phyloP scores from a whole-genome alignment of 2,797 vertebrate genomes.

The Hypotaenidia philippensis region DNA sequence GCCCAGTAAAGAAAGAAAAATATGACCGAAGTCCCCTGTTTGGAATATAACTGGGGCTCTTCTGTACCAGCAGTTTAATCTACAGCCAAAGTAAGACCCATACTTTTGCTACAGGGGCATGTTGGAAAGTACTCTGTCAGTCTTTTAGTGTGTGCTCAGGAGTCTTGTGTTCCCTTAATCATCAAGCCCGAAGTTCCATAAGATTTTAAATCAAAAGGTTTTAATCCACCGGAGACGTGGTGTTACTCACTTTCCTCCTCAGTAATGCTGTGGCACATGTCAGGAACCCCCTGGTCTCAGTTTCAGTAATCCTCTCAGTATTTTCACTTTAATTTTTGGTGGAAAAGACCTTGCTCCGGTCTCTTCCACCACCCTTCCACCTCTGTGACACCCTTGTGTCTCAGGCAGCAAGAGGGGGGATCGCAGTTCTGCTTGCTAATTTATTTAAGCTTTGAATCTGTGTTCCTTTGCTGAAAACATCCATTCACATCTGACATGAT shows the following conservation, averaged over 20 bases:
- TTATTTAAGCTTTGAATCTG: background rate
- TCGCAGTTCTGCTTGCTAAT: background rate
- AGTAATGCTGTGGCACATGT: accelerated
- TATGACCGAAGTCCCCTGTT: background rate
- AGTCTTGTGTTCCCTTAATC: background rate
- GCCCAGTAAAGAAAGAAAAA: background rate
- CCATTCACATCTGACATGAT: background rate
- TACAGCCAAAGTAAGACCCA: background rate
- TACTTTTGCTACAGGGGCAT: background rate
- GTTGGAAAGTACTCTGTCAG: background rate
- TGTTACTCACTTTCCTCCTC: background rate
- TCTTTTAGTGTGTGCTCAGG: background rate
- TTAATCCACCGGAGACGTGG: background rate
- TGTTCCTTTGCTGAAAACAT: background rate
- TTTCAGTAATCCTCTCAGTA: background rate
- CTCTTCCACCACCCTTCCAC: background rate
- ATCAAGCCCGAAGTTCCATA: background rate
- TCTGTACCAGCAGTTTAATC: background rate
- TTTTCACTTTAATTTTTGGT: background rate
- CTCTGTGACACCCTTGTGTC: background rate
- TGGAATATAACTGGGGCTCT: background rate
- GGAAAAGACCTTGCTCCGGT: background rate
- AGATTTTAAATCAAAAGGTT: background rate
- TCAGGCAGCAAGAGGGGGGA: background rate
- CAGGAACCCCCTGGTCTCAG: background rate